Evolutionary conservation across 2,797 vertebrate species (phyloP).

Genomic region (Microchirus variegatus): DNA sequence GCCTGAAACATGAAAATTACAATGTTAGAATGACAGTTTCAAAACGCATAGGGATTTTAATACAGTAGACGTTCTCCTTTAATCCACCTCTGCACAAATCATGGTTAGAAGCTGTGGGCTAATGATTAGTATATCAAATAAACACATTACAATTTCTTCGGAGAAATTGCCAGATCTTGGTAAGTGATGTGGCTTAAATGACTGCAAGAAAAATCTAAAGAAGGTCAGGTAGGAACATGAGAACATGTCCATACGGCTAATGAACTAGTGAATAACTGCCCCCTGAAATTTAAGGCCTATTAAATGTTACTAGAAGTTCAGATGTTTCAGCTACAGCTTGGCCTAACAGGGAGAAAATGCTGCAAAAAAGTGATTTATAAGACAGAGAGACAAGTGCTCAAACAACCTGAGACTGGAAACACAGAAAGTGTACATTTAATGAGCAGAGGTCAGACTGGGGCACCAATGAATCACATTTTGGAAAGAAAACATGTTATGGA

Average conservation of each 20-base stretch:
- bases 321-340: conserved; percentile 21
- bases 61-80: conserved; percentile 14
- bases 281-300: conserved; percentile 65
- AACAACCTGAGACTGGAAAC: conserved; percentile 56
- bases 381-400: conserved; percentile 26
- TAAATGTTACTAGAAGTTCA: conserved; percentile 43
- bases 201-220: conserved; percentile 49
- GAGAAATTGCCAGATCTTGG: conserved; percentile 23
- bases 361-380: conserved; percentile 50
- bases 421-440: conserved; percentile 47
- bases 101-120: conserved; percentile 28
- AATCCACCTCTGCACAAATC: conserved; percentile 20
- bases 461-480: conserved; percentile 35
- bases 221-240: conserved; percentile 38
- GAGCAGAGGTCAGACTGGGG: conserved; percentile 35
- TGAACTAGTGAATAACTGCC: conserved; percentile 38
- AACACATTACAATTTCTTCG: conserved; percentile 15
- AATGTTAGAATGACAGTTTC: conserved; percentile 25
- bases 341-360: conserved; percentile 40
- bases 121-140: conserved; percentile 27
- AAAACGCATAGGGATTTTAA: conserved; percentile 15
- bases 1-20: conserved; percentile 43
- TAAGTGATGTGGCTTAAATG: conserved; percentile 18
- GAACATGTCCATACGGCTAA: conserved; percentile 30
- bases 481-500: conserved; percentile 29